phyloP scores from a whole-genome alignment of 2,888 invertebrate genomes.

The Myopa tessellatipennis region DNA sequence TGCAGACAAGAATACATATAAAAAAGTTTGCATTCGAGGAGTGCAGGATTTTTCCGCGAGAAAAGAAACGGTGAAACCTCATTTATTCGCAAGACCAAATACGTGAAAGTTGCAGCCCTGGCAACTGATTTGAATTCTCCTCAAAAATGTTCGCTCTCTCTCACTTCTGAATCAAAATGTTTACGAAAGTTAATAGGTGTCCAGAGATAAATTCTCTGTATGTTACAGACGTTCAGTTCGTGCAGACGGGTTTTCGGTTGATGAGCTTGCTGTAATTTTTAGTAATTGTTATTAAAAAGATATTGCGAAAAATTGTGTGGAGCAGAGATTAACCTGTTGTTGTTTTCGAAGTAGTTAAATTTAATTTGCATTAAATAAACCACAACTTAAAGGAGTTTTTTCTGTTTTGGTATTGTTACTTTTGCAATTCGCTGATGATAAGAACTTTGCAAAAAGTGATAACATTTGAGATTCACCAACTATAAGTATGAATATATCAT shows the following conservation, averaged over 20 bases:
- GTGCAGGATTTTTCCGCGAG: too few relatives aligned
- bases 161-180: too few relatives aligned
- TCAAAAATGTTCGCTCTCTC: too few relatives aligned
- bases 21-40: too few relatives aligned
- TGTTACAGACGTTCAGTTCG: too few relatives aligned
- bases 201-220: too few relatives aligned
- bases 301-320: not conserved
- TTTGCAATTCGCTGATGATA: not conserved
- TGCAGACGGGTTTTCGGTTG: not conserved
- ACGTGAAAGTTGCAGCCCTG: too few relatives aligned
- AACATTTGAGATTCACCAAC: not conserved
- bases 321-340: constrained; percentile 27
- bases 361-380: not conserved
- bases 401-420: not conserved
- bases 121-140: too few relatives aligned
- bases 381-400: not conserved
- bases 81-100: too few relatives aligned
- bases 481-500: not conserved
- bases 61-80: too few relatives aligned
- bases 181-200: too few relatives aligned
- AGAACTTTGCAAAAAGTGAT: constrained; percentile 7
- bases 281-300: not conserved
- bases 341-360: not conserved
- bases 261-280: not conserved
- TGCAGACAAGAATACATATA: too few relatives aligned